These are phyloP conservation scores for Ifrita kowaldi DNA, from an alignment of 2,113 vertebrate genomes.

Conservation along the genomic window DNA sequence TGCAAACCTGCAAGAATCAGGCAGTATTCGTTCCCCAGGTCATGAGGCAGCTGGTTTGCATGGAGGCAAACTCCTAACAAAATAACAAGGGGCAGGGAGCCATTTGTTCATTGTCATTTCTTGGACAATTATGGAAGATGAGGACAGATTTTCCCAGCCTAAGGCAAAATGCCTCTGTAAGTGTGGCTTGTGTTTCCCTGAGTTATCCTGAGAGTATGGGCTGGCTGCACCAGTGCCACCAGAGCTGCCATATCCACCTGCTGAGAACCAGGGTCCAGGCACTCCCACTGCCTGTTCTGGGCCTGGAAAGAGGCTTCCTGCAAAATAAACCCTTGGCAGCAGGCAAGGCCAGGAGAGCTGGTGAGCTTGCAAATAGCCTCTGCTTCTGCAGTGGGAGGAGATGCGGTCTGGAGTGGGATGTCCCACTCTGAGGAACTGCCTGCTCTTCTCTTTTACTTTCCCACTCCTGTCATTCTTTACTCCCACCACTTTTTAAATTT, in stretches of 20 bases:
- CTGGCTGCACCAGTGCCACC: not conserved
- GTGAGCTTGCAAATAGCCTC: not conserved
- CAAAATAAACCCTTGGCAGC: not conserved
- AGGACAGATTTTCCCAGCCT: not conserved
- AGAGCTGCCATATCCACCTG: not conserved
- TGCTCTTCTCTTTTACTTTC: not conserved
- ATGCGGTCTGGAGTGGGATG: not conserved
- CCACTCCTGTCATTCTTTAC: not conserved
- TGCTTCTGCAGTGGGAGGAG: not conserved
- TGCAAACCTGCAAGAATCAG: not conserved
- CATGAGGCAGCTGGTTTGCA: not conserved
- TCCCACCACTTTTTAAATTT: not conserved
- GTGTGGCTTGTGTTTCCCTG: not conserved
- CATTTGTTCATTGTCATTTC: not conserved
- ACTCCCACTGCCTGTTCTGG: not conserved
- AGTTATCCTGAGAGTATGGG: rapidly evolving
- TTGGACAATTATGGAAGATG: not conserved
- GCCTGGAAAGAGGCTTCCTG: not conserved
- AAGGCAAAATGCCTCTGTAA: not conserved
- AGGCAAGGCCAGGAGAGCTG: not conserved
- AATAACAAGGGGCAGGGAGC: not conserved
- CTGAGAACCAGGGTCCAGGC: not conserved
- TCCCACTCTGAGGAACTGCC: not conserved
- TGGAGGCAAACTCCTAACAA: not conserved
- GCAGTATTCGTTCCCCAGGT: not conserved